Conservation (phyloP, 1,140 invertebrate species). For the Euura lappo region DNA sequence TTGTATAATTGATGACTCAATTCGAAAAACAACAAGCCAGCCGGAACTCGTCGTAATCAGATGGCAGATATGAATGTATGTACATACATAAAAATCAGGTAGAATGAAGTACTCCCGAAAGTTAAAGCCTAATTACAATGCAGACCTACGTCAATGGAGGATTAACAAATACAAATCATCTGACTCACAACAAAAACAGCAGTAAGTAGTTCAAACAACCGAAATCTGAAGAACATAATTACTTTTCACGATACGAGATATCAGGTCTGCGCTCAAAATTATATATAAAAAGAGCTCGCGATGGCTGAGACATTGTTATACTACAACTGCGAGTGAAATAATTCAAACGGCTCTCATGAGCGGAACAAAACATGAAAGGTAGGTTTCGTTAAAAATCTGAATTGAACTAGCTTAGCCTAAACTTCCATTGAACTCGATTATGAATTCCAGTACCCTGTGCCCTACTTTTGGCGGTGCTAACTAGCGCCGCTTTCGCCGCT, state of each 20-base stretch:
- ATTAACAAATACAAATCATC: neutral
- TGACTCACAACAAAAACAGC: slow-evolving; percentile 11
- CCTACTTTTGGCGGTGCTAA: neutral
- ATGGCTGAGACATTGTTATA: neutral
- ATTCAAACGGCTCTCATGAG: neutral
- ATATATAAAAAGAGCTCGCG: neutral
- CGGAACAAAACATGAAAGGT: neutral
- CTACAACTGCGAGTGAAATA: neutral
- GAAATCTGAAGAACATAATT: neutral
- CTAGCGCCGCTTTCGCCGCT: neutral
- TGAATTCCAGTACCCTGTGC: neutral
- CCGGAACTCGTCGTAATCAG: no score
- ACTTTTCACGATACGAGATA: neutral
- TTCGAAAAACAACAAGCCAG: no score
- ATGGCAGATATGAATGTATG: no score
- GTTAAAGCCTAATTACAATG: neutral
- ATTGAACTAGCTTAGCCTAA: neutral
- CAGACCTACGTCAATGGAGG: neutral
- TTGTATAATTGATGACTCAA: no score
- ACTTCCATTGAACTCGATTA: neutral
- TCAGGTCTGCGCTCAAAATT: neutral
- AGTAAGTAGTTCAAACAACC: slow-evolving; percentile 4
- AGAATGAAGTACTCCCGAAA: no score
- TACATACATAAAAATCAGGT: no score
- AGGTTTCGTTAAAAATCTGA: neutral